These are phyloP conservation scores for Rhodeus uyekii DNA, from an alignment of 2,797 vertebrate species.

Conservation along the genomic window DNA sequence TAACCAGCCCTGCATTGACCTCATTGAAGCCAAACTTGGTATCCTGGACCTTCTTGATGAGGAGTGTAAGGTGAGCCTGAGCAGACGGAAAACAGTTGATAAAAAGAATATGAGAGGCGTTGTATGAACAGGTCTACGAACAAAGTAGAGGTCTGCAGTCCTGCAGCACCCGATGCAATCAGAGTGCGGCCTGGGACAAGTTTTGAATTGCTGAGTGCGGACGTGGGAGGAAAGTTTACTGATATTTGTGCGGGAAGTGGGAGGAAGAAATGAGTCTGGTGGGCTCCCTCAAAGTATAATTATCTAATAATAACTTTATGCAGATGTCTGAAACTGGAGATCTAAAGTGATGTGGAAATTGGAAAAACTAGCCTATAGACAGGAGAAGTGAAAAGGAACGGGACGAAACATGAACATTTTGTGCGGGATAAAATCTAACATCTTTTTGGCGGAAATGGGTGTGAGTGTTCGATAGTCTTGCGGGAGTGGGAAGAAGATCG, in stretches of 20 bases:
- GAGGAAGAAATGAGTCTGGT: too few relatives aligned
- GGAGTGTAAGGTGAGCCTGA: slow-evolving; percentile 87
- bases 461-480: neutral
- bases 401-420: neutral
- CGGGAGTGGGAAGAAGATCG: neutral
- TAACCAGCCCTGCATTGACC: slow-evolving; percentile 91
- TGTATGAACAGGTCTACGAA: neutral
- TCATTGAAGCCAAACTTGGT: slow-evolving; percentile 93
- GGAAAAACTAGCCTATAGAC: neutral
- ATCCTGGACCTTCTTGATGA: slow-evolving; percentile 94
- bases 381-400: neutral
- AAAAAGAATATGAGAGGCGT: neutral
- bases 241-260: too few relatives aligned
- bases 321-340: neutral
- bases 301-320: too few relatives aligned
- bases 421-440: neutral
- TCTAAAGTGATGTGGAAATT: neutral
- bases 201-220: too few relatives aligned
- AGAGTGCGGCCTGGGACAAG: too few relatives aligned
- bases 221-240: too few relatives aligned
- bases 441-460: neutral
- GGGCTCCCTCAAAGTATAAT: too few relatives aligned
- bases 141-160: too few relatives aligned
- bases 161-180: too few relatives aligned
- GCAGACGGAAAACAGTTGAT: neutral